Percentiles rank a stretch among this genome's conserved stretches.
phyloP scores from a whole-genome alignment of 2,888 invertebrate species.

The Boloria selene region DNA sequence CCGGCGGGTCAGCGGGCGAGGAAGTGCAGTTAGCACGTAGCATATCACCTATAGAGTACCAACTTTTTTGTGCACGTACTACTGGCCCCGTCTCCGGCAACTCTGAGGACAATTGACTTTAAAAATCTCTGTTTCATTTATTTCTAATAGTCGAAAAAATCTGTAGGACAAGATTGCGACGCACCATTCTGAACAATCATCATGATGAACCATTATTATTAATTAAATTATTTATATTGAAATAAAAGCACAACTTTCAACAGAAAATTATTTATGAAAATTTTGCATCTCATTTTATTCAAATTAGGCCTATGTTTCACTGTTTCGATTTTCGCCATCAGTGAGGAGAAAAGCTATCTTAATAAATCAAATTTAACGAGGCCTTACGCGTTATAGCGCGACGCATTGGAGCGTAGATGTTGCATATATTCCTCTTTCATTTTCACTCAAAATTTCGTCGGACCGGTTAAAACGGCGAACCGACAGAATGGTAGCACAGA shows the following conservation, averaged over 20 bases:
- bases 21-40: conserved; percentile 87
- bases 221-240: neutral
- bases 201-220: neutral
- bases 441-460: conserved; percentile 58
- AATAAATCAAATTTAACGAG: conserved; percentile 55
- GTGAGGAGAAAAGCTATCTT: conserved; percentile 48
- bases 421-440: conserved; percentile 73
- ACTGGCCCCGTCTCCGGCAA: conserved; percentile 84
- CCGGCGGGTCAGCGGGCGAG: conserved; percentile 85
- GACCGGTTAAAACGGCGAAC: conserved; percentile 66
- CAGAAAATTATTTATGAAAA: conserved; percentile 19
- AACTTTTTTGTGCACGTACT: conserved; percentile 85
- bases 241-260: conserved; percentile 23
- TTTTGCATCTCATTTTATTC: conserved; percentile 16
- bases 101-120: conserved; percentile 64
- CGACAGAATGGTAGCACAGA: conserved; percentile 60
- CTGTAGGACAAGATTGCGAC: neutral
- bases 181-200: conserved; percentile 3
- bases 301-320: conserved; percentile 16
- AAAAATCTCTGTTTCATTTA: neutral
- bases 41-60: conserved; percentile 86
- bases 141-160: neutral
- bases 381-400: conserved; percentile 52
- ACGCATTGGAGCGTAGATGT: conserved; percentile 48
- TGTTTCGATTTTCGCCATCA: conserved; percentile 18